Evolutionary conservation across 2,888 invertebrate species (phyloP).

Genomic region (Agrochola lychnidis): DNA sequence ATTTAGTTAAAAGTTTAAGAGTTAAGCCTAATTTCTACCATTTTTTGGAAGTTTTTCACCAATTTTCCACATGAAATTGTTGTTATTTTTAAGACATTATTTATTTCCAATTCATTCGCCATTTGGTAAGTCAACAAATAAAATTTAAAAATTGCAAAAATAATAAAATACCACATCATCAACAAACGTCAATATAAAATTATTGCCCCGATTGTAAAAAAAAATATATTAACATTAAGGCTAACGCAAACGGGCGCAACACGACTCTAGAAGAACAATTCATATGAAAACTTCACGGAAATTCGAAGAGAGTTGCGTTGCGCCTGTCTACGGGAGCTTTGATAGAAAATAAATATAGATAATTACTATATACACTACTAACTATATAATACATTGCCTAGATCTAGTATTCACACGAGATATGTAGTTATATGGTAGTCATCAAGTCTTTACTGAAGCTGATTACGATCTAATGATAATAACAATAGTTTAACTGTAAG

Average conservation of each 20-base stretch:
- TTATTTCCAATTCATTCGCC: slow-evolving; percentile 5
- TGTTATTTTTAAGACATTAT: neutral
- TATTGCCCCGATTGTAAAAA: slow-evolving; percentile 83
- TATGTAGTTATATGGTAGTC: slow-evolving; percentile 85
- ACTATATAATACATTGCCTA: slow-evolving; percentile 88
- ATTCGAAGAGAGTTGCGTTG: no score
- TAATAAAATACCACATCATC: slow-evolving; percentile 82
- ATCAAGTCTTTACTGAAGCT: slow-evolving; percentile 87
- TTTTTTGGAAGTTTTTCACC: neutral
- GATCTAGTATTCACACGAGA: slow-evolving; percentile 88
- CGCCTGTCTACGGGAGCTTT: no score
- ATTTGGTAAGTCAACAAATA: slow-evolving; percentile 72
- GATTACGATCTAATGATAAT: slow-evolving; percentile 81
- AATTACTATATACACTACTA: slow-evolving; percentile 84
- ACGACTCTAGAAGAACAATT: no score
- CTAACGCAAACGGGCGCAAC: no score
- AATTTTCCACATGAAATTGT: neutral
- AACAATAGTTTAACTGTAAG: slow-evolving; percentile 75
- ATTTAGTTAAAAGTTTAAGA: slow-evolving; percentile 38
- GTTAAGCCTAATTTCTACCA: neutral
- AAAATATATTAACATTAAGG: slow-evolving; percentile 62
- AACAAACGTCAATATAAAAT: slow-evolving; percentile 82
- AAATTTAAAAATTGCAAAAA: slow-evolving; percentile 78
- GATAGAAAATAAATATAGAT: slow-evolving; percentile 73
- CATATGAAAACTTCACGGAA: no score